Evolutionary conservation across 2,797 vertebrate genomes (phyloP).

Genomic region (Percopsis omiscomaycus): DNA sequence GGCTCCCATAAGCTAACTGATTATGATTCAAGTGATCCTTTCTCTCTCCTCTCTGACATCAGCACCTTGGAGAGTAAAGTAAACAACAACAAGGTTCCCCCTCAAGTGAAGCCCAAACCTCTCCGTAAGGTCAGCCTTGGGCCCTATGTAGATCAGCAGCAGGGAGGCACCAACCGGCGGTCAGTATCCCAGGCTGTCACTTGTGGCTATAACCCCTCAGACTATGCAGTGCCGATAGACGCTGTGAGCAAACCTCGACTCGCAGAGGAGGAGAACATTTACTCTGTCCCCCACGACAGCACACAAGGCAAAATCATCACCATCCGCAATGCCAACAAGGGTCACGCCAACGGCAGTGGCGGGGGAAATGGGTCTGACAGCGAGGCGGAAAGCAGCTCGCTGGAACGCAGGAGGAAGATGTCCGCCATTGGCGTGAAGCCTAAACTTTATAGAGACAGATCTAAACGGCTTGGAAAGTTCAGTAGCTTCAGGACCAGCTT

Average conservation of each 20-base stretch:
- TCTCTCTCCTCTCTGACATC: slow-evolving; percentile 83
- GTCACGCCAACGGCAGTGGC: slow-evolving; percentile 86
- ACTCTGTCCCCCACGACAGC: slow-evolving; percentile 96
- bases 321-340: slow-evolving; percentile 92
- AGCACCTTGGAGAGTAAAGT: slow-evolving; percentile 87
- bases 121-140: slow-evolving; percentile 83
- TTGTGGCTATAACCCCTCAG: slow-evolving; percentile 94
- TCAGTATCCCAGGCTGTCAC: slow-evolving; percentile 82
- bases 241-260: slow-evolving; percentile 89
- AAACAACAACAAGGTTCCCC: slow-evolving; percentile 89
- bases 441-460: slow-evolving; percentile 87
- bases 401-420: slow-evolving; percentile 87
- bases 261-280: slow-evolving; percentile 95
- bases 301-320: slow-evolving; percentile 98
- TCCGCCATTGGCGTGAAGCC: slow-evolving; percentile 86
- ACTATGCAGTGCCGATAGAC: slow-evolving; percentile 95
- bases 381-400: slow-evolving; percentile 90
- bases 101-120: slow-evolving; percentile 91
- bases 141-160: slow-evolving; percentile 80
- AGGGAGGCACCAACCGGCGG: slow-evolving; percentile 81
- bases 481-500: slow-evolving; percentile 91
- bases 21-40: slow-evolving; percentile 84
- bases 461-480: slow-evolving; percentile 88
- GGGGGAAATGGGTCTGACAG: slow-evolving; percentile 94
- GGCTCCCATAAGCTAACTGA: slow-evolving; percentile 84